phyloP scores from a whole-genome alignment of 2,888 invertebrate genomes.

The Tinea pellionella region DNA sequence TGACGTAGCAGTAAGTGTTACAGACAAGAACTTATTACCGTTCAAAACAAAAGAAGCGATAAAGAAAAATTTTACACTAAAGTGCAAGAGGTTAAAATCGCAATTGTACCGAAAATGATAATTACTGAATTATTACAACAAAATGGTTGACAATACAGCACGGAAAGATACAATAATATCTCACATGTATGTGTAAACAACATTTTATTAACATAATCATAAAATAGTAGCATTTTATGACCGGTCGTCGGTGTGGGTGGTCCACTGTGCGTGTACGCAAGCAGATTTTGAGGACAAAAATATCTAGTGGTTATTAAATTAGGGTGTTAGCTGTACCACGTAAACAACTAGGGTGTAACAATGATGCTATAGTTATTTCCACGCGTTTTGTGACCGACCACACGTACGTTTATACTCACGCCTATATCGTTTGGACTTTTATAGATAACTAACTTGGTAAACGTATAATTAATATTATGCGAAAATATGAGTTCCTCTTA shows the following conservation, averaged over 20 bases:
- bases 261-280: constrained; percentile 40
- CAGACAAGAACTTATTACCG: too few species aligned
- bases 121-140: background rate
- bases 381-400: background rate
- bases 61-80: too few species aligned
- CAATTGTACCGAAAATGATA: too few species aligned
- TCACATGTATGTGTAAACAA: constrained; percentile 12
- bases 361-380: background rate
- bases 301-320: constrained; percentile 10
- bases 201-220: constrained; percentile 54
- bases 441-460: too few species aligned
- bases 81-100: too few species aligned
- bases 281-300: constrained; percentile 16
- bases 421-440: too few species aligned
- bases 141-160: constrained; percentile 28
- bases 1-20: too few species aligned
- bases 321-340: constrained; percentile 6
- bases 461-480: too few species aligned
- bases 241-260: constrained; percentile 50
- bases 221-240: constrained; percentile 51
- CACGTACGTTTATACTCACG: background rate
- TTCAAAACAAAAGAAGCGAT: background rate
- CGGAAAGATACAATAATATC: background rate
- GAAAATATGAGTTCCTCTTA: too few species aligned
- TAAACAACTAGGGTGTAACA: constrained; percentile 6